Evolutionary conservation across 2,888 invertebrate genomes (phyloP).

Genomic region (Parochlus steinenii): DNA sequence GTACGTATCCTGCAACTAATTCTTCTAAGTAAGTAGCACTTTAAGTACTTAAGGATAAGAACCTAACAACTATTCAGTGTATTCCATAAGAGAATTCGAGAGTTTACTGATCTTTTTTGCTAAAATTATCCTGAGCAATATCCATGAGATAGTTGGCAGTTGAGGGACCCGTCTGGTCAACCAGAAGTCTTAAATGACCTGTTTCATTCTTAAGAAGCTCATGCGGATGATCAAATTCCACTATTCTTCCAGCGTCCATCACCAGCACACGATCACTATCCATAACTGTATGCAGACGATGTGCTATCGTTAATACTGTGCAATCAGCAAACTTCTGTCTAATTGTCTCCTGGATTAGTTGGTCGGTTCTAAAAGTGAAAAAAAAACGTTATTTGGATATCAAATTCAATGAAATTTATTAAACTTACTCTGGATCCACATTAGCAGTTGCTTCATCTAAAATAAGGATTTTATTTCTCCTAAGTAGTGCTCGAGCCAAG

Average conservation of each 20-base stretch:
- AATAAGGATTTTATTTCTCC: slow-evolving; percentile 62
- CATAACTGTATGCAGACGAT: slow-evolving; percentile 78
- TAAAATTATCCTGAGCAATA: too few relatives aligned
- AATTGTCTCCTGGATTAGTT: slow-evolving; percentile 62
- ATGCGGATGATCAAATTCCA: slow-evolving; percentile 48
- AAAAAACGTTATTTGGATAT: slow-evolving; percentile 7
- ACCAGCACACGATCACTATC: slow-evolving; percentile 71
- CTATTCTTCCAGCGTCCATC: slow-evolving; percentile 57
- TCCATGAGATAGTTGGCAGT: too few relatives aligned
- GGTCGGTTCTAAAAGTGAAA: slow-evolving; percentile 37
- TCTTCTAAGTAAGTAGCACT: too few relatives aligned
- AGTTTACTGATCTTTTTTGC: too few relatives aligned
- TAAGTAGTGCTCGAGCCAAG: slow-evolving; percentile 69
- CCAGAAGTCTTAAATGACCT: slow-evolving; percentile 21
- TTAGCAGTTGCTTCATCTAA: slow-evolving; percentile 87
- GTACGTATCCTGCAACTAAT: too few relatives aligned
- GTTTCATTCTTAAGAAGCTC: slow-evolving; percentile 37
- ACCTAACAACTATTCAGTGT: too few relatives aligned
- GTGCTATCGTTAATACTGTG: slow-evolving; percentile 74
- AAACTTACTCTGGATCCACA: slow-evolving; percentile 62
- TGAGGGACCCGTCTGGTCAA: slow-evolving; percentile 25
- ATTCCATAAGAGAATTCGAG: too few relatives aligned
- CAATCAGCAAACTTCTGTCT: slow-evolving; percentile 54
- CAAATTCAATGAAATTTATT: neutral
- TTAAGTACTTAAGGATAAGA: too few relatives aligned